phyloP scores from a whole-genome alignment of 2,797 vertebrate species.

The Anguilla obscura region DNA sequence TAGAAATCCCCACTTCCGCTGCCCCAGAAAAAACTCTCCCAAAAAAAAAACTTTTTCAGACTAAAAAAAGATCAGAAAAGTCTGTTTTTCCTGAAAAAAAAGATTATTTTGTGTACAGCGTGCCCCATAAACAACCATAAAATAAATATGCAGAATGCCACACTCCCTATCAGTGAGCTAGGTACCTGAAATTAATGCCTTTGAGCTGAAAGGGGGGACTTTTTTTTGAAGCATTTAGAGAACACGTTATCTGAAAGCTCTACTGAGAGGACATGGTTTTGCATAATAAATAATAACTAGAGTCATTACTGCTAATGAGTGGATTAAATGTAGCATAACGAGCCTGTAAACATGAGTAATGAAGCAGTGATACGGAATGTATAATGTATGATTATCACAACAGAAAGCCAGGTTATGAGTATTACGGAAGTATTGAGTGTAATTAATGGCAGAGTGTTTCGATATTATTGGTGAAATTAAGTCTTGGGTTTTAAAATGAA shows the following conservation, averaged over 20 bases:
- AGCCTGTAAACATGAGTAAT: slow-evolving; percentile 62
- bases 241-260: slow-evolving; percentile 10
- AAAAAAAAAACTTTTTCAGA: not conserved
- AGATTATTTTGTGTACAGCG: not conserved
- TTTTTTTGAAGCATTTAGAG: slow-evolving; percentile 8
- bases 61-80: not conserved
- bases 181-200: not conserved
- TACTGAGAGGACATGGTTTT: slow-evolving; percentile 35
- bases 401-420: slow-evolving; percentile 68
- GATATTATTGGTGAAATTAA: slow-evolving; percentile 65
- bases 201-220: not conserved
- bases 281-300: slow-evolving; percentile 48
- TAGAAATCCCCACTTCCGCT: not conserved
- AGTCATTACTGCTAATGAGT: slow-evolving; percentile 57
- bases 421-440: slow-evolving; percentile 70
- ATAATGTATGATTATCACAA: slow-evolving; percentile 69
- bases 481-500: not conserved
- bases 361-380: slow-evolving; percentile 63
- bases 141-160: not conserved
- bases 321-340: slow-evolving; percentile 57
- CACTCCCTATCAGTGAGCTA: not conserved
- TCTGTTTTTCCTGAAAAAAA: not conserved
- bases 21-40: not conserved
- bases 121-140: not conserved
- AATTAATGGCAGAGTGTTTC: slow-evolving; percentile 71